These are phyloP conservation scores for Pygoscelis antarcticus DNA, from an alignment of 2,113 vertebrate genomes.

Conservation along the genomic window DNA sequence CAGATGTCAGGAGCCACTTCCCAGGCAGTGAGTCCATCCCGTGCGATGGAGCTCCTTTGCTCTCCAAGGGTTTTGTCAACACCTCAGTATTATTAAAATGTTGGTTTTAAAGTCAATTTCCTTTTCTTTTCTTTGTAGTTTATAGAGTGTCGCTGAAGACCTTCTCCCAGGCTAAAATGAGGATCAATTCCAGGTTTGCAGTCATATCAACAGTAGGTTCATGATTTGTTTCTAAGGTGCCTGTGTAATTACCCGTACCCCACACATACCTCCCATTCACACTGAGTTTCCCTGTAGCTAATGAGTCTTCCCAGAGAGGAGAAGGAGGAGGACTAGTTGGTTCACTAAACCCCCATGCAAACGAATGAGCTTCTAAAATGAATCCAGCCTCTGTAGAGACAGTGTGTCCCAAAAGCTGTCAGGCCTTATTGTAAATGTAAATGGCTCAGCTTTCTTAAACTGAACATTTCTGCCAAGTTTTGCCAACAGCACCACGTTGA, in stretches of 20 bases:
- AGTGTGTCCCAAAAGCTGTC: neutral
- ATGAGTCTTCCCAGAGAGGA: neutral
- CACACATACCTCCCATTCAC: neutral
- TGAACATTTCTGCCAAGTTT: neutral
- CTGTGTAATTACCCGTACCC: neutral
- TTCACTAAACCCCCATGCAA: neutral
- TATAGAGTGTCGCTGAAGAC: conserved; percentile 46
- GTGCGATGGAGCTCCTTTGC: neutral
- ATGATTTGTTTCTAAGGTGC: conserved; percentile 24
- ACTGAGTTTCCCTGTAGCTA: neutral
- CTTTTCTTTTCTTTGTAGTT: conserved; percentile 56
- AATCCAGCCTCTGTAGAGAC: neutral
- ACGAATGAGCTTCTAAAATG: neutral
- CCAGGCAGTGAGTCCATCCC: neutral
- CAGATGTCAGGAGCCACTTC: neutral
- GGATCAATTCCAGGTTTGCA: conserved; percentile 37
- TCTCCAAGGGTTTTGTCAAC: conserved; percentile 30
- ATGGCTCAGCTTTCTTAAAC: neutral
- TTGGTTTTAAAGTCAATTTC: conserved; percentile 46
- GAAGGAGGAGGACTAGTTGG: neutral
- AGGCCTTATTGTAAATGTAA: neutral
- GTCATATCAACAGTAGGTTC: neutral
- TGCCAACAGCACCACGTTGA: neutral
- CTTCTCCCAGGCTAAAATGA: conserved; percentile 20
- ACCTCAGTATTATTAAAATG: conserved; percentile 38